phyloP scores from a whole-genome alignment of 2,888 invertebrate genomes.

The Spodoptera picta region DNA sequence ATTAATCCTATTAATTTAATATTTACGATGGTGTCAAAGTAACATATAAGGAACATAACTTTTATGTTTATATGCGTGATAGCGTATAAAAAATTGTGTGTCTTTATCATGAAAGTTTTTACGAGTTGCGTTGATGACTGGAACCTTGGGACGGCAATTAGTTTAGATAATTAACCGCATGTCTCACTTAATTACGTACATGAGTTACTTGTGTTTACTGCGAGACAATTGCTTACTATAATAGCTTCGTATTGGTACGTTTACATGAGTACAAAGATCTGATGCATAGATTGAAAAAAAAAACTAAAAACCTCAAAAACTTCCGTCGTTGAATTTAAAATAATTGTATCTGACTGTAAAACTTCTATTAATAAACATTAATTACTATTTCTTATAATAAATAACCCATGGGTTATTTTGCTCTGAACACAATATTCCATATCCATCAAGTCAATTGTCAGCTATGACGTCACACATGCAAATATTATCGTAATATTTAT shows the following conservation, averaged over 20 bases:
- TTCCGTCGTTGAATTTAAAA: no score
- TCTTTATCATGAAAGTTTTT: slow-evolving; percentile 42
- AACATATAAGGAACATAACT: slow-evolving; percentile 39
- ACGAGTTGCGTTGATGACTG: slow-evolving; percentile 34
- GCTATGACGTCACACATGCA: no score
- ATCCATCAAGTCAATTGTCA: no score
- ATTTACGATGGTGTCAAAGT: slow-evolving; percentile 40
- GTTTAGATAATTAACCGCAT: slow-evolving; percentile 29
- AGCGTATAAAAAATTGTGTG: slow-evolving; percentile 30
- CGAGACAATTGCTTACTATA: slow-evolving; percentile 7
- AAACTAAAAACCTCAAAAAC: no score
- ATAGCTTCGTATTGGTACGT: not conserved
- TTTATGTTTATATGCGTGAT: slow-evolving; percentile 34
- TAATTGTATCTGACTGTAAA: no score
- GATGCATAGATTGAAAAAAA: no score
- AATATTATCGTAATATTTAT: not conserved
- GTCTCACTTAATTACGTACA: slow-evolving; percentile 30
- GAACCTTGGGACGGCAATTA: slow-evolving; percentile 24
- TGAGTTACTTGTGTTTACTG: not conserved
- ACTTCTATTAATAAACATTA: no score
- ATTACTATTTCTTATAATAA: no score
- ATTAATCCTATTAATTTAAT: slow-evolving; percentile 32
- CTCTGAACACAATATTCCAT: no score
- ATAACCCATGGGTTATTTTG: no score
- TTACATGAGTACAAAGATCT: no score